phyloP scores from a whole-genome alignment of 2,113 vertebrate genomes.

The Forbesichthys agassizii region DNA sequence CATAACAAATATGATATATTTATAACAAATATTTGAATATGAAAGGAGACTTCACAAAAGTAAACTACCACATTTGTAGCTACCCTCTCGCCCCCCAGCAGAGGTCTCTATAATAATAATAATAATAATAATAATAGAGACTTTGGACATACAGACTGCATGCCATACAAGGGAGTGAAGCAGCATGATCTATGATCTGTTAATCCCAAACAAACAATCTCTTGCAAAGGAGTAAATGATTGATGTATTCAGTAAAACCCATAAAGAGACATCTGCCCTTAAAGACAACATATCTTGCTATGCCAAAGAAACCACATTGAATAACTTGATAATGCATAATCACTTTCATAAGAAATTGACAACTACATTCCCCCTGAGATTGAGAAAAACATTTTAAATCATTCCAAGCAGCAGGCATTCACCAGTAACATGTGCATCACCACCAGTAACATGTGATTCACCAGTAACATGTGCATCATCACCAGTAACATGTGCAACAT shows the following conservation, averaged over 20 bases:
- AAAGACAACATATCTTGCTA: not conserved
- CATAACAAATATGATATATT: too few species aligned
- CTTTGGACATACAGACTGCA: conserved; percentile 47
- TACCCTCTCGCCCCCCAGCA: not conserved
- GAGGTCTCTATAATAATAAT: too few species aligned
- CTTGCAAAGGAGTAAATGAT: not conserved
- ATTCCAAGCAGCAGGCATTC: not conserved
- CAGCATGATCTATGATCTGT: conserved; percentile 15
- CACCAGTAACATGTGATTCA: too few species aligned
- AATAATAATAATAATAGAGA: conserved; percentile 21
- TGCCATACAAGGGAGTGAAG: conserved; percentile 29
- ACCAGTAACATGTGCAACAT: too few species aligned
- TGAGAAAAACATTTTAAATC: conserved; percentile 17
- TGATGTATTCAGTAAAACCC: not conserved
- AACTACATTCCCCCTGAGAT: not conserved
- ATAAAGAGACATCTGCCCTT: not conserved
- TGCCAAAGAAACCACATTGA: not conserved
- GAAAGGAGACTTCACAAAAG: too few species aligned
- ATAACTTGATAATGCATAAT: too few species aligned
- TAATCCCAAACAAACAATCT: conserved; percentile 6
- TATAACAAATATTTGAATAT: too few species aligned
- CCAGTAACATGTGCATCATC: too few species aligned
- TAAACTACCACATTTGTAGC: conserved; percentile 20
- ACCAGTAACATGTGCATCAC: too few species aligned
- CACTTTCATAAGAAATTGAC: too few species aligned